Percentiles rank a stretch among this genome's conserved stretches.
Conservation (phyloP, 2,113 vertebrate species). For the Vimba vimba region DNA sequence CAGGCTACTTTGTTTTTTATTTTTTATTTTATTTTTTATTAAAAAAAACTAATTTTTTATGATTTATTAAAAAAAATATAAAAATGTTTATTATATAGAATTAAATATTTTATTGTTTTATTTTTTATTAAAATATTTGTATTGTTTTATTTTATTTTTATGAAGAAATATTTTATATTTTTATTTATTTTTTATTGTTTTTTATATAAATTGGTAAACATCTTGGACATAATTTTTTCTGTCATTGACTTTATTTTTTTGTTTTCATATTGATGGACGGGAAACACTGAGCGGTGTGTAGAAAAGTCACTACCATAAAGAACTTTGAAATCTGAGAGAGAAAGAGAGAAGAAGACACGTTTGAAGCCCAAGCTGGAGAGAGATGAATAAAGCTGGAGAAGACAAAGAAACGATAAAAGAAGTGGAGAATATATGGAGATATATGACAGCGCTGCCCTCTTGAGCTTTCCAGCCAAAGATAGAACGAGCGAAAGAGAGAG, state of each 20-base stretch:
- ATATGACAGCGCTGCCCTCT: conserved; percentile 15
- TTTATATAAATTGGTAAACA: background rate
- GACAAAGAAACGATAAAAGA: conserved; percentile 19
- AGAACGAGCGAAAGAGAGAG: background rate
- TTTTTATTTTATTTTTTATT: too few species aligned
- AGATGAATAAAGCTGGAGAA: conserved; percentile 37
- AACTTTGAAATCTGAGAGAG: background rate
- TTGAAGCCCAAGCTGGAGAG: conserved; percentile 32
- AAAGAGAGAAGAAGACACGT: background rate
- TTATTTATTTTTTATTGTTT: too few species aligned
- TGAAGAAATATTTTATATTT: too few species aligned
- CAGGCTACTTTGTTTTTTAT: too few species aligned
- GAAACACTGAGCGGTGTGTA: background rate
- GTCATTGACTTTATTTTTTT: background rate
- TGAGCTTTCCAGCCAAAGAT: conserved; percentile 24
- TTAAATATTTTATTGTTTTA: too few species aligned
- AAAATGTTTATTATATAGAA: too few species aligned
- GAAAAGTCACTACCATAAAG: background rate
- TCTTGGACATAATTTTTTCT: background rate
- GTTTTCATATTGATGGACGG: background rate
- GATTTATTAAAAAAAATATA: too few species aligned
- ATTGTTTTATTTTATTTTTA: too few species aligned
- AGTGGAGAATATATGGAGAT: conserved; percentile 40
- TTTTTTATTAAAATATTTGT: too few species aligned
- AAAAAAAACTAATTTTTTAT: too few species aligned